phyloP scores from a whole-genome alignment of 2,797 vertebrate species.

The Syngnathus rostellatus region DNA sequence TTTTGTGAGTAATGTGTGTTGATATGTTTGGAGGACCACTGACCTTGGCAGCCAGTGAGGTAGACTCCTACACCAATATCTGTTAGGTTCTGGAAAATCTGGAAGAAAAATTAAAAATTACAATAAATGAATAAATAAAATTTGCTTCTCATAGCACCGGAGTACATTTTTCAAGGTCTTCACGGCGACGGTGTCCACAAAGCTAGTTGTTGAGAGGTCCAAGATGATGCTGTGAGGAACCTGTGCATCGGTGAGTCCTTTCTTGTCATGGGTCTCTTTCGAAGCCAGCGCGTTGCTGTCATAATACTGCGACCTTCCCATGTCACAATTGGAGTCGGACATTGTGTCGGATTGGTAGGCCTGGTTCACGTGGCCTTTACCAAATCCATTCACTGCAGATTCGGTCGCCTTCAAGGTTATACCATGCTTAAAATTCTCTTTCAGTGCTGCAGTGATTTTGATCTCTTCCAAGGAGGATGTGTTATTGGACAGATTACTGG shows the following conservation, averaged over 20 bases:
- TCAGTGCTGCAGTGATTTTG: constrained; percentile 9
- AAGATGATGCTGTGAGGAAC: constrained; percentile 74
- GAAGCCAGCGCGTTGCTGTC: constrained; percentile 9
- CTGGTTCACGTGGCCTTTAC: constrained; percentile 41
- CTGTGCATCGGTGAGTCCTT: neutral
- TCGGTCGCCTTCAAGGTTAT: constrained; percentile 4
- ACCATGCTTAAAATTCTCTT: neutral
- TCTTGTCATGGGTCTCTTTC: constrained; percentile 9
- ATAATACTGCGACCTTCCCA: neutral
- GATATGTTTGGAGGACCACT: constrained; percentile 36
- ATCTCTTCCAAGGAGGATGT: constrained; percentile 8
- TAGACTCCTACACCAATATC: constrained; percentile 80
- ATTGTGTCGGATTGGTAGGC: constrained; percentile 42
- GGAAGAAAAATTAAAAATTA: constrained; percentile 10
- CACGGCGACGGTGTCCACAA: constrained; percentile 68
- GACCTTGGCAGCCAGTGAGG: constrained; percentile 78
- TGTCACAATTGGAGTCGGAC: constrained; percentile 30
- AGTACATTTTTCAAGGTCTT: constrained; percentile 64
- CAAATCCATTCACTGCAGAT: neutral
- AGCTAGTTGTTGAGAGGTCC: constrained; percentile 79
- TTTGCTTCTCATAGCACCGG: neutral
- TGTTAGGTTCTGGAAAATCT: constrained; percentile 86
- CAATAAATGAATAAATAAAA: neutral
- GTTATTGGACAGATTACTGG: constrained; percentile 3
- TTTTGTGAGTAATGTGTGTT: too few species aligned